Percentiles rank a stretch among this genome's conserved stretches.
Conservation (phyloP, 2,888 invertebrate genomes). For the Mythimna pallens region DNA sequence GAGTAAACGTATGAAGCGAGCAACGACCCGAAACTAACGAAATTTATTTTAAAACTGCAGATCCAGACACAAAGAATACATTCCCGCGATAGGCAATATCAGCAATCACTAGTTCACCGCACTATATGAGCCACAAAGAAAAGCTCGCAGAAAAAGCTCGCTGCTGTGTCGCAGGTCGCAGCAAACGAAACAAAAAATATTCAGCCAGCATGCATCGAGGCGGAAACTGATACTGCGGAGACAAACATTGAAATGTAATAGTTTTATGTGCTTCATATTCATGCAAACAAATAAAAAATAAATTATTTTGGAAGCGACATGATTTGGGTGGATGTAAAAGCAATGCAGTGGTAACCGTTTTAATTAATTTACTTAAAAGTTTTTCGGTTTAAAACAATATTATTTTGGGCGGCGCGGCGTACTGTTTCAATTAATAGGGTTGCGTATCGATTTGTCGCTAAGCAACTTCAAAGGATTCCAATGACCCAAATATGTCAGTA, state of each 20-base stretch:
- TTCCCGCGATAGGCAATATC: slow-evolving; percentile 45
- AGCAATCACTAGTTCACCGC: slow-evolving; percentile 70
- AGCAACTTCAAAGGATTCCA: slow-evolving; percentile 72
- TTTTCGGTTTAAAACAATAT: slow-evolving; percentile 11
- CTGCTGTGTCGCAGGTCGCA: slow-evolving; percentile 70
- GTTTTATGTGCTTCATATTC: slow-evolving; percentile 61
- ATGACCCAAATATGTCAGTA: slow-evolving; percentile 71
- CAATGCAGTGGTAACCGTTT: slow-evolving; percentile 7
- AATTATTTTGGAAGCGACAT: slow-evolving; percentile 28
- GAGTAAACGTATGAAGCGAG: not conserved
- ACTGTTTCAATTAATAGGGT: slow-evolving; percentile 49
- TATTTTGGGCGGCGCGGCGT: not conserved
- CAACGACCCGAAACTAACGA: not conserved
- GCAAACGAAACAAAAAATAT: slow-evolving; percentile 71
- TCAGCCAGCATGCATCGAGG: slow-evolving; percentile 46
- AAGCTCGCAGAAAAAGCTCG: slow-evolving; percentile 71
- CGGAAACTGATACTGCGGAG: slow-evolving; percentile 72
- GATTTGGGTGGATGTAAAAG: slow-evolving; percentile 8
- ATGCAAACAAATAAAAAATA: slow-evolving; percentile 53
- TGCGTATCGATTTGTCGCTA: slow-evolving; percentile 55
- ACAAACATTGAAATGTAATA: slow-evolving; percentile 74
- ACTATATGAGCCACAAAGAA: slow-evolving; percentile 73
- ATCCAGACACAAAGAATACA: slow-evolving; percentile 24
- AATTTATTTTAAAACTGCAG: slow-evolving; percentile 9
- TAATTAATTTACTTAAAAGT: slow-evolving; percentile 5